Base-by-base conservation (phyloP, 2,797 vertebrate species). In the Galago senegalensis region DNA sequence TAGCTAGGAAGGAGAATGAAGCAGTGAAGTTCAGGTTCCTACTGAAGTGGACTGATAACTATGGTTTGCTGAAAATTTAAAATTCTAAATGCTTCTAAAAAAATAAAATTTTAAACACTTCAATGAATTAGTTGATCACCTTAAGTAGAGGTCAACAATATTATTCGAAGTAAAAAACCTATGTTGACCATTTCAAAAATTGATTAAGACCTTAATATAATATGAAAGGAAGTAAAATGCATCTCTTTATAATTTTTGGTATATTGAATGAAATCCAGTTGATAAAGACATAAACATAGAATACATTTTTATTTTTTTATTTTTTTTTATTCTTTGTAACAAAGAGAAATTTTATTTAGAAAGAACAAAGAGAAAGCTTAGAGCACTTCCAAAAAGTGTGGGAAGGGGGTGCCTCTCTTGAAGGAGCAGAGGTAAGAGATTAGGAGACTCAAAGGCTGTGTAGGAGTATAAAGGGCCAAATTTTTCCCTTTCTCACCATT, bases 1-100 rank as follows among this genome's bases (percentile, higher is more conserved):
- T 91, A 76, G 76, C 63, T 34, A n/a, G 58, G 27, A 84, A 93
- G 34, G 92, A 72, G n/a, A 89, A 70, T 53, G 4, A 88, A 83
- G 18, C 5, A 40, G 1, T 85, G 8, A 65, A 56, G 25, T 85
- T 89, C 46, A 43, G 21, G 16, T 40, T 89, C 65, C 60, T 17
- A 34, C 11, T 80, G 65, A 31, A 73, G 76, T 88, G 70, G 8
- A 63, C 27, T 49, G 91, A 91, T 27, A 9, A 37, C 73, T 67
- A 58, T 21, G 13, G 13, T 9, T 63, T 93, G 91, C 49, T 83
- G n/a, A 88, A 95, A 93, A 76, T n/a, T 21, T 84, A 58, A 40
- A 84, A 84, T 91, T 56, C 18, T 75, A 67, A 43, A 40, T 87
- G 9, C 65, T 91, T 5, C 16, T 80, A 76, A 75, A 84, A 76